Evolutionary conservation across 23 tunicate species (phyloP).

Genomic region (Trididemnum miniatum): DNA sequence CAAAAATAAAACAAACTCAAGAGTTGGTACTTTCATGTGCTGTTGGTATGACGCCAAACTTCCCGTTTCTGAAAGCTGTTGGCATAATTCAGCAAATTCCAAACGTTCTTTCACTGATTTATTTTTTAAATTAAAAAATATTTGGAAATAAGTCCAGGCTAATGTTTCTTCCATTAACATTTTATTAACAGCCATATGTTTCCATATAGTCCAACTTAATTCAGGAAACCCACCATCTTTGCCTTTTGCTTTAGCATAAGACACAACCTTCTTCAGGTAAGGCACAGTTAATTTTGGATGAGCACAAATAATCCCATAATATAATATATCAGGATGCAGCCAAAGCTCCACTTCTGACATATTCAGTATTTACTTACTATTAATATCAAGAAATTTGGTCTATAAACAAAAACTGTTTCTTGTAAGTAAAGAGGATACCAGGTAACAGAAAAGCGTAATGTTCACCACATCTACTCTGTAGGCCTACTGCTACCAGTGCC

Average conservation of each 20-base stretch:
- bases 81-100: conserved; percentile 69
- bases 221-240: conserved; percentile 85
- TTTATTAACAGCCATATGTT: conserved; percentile 93
- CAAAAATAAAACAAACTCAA: conserved; percentile 83
- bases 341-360: conserved; percentile 69
- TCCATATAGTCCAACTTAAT: conserved; percentile 81
- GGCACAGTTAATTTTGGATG: conserved; percentile 69
- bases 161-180: conserved; percentile 77
- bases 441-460: too few species aligned
- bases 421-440: too few species aligned
- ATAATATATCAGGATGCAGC: conserved; percentile 71
- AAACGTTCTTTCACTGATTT: conserved; percentile 57
- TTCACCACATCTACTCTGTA: too few species aligned
- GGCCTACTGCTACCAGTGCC: too few species aligned
- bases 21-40: conserved; percentile 61
- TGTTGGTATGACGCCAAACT: conserved; percentile 35
- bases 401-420: too few species aligned
- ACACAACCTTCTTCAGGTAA: conserved; percentile 75
- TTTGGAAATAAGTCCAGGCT: conserved; percentile 85
- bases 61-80: conserved; percentile 48
- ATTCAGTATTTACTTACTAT: neutral
- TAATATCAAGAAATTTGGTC: neutral
- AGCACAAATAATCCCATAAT: conserved; percentile 70
- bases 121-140: conserved; percentile 48
- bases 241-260: conserved; percentile 78